A percentile compares a stretch with the other conserved stretches of the same genome.
Evolutionary conservation across 2,113 vertebrate species (phyloP).

Genomic region (Speoplatyrhinus poulsoni): DNA sequence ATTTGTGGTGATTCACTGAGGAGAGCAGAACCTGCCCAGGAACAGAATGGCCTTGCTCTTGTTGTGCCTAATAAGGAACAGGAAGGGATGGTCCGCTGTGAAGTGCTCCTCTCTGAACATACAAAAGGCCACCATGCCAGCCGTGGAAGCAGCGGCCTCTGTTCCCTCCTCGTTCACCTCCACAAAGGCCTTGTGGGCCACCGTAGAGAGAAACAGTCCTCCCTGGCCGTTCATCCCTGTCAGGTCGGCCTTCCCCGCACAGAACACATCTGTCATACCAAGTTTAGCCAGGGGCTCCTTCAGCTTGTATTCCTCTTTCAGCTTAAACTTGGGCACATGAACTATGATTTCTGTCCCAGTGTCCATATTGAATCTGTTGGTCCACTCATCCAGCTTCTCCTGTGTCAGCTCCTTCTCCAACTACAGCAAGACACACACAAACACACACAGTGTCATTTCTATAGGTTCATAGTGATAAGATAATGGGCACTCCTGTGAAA

Average conservation of each 20-base stretch:
- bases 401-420: constrained; percentile 83
- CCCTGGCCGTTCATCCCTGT: constrained; percentile 82
- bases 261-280: constrained; percentile 85
- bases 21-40: constrained; percentile 76
- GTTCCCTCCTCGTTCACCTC: constrained; percentile 96
- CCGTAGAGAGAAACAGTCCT: constrained; percentile 83
- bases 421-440: constrained; percentile 62
- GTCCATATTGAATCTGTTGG: constrained; percentile 72
- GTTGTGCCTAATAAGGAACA: constrained; percentile 90
- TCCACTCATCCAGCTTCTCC: constrained; percentile 86
- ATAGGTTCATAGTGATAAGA: too few species aligned
- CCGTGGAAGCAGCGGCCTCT: constrained; percentile 89
- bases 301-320: constrained; percentile 85
- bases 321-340: constrained; percentile 86
- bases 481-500: too few species aligned
- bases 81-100: constrained; percentile 86
- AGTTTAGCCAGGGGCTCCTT: constrained; percentile 72
- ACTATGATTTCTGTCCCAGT: constrained; percentile 68
- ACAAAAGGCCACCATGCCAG: constrained; percentile 57
- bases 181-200: constrained; percentile 88
- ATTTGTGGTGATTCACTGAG: constrained; percentile 27
- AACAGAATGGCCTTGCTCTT: constrained; percentile 82
- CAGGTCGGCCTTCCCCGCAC: constrained; percentile 76
- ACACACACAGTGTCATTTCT: background rate
- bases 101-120: constrained; percentile 79